Evolutionary conservation across 1,140 invertebrate genomes (phyloP).

Genomic region (Cydia amplana): DNA sequence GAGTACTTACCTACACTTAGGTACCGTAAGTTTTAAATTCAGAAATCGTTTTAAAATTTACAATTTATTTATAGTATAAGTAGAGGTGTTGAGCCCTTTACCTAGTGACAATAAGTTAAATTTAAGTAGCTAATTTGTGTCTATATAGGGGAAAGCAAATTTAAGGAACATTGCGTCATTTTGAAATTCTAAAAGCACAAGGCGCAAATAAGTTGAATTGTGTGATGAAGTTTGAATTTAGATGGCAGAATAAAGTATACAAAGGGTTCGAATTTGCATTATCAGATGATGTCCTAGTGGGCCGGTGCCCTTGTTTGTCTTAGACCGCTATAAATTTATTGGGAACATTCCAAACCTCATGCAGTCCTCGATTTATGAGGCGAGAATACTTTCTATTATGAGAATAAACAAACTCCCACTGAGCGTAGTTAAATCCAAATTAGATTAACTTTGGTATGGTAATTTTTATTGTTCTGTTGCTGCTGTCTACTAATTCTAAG

Average conservation of each 20-base stretch:
- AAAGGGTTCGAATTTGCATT: constrained; percentile 56
- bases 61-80: no score
- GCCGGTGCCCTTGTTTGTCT: constrained; percentile 63
- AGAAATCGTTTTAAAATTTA: no score
- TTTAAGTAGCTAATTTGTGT: no score
- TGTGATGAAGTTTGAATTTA: not conserved
- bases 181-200: not conserved
- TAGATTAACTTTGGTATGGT: constrained; percentile 51
- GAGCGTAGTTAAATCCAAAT: constrained; percentile 52
- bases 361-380: constrained; percentile 65
- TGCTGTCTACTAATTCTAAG: not conserved
- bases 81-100: no score
- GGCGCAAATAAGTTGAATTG: not conserved
- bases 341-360: constrained; percentile 55
- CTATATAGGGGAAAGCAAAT: no score
- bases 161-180: not conserved
- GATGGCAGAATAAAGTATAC: not conserved
- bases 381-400: constrained; percentile 51
- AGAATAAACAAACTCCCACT: constrained; percentile 51
- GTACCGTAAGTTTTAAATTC: no score
- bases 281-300: constrained; percentile 57
- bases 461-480: constrained; percentile 21
- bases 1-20: no score
- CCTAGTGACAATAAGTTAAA: no score
- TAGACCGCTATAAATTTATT: constrained; percentile 67